phyloP scores from a whole-genome alignment of 2,797 vertebrate genomes.

The Steatocranus sp. region DNA sequence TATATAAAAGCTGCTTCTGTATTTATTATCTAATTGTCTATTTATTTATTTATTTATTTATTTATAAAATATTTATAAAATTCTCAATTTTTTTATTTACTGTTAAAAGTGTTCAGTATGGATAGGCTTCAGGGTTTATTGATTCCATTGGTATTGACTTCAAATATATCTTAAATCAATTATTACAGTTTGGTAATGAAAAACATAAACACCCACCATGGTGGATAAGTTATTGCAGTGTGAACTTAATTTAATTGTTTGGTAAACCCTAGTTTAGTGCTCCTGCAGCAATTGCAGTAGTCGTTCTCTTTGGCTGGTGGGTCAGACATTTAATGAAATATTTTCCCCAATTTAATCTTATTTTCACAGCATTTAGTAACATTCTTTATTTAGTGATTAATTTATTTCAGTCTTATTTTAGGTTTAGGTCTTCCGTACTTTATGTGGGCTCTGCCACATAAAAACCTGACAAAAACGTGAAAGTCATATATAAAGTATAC shows the following conservation, averaged over 20 bases:
- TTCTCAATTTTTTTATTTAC: not conserved
- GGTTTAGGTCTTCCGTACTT: not conserved
- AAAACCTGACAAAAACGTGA: not conserved
- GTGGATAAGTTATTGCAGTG: not conserved
- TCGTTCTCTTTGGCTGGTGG: not conserved
- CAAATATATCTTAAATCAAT: not conserved
- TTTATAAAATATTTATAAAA: not conserved
- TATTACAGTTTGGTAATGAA: not conserved
- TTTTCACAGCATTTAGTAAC: not conserved
- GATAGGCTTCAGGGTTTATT: not conserved
- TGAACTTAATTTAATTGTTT: not conserved
- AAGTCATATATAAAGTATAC: not conserved
- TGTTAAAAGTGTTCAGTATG: not conserved
- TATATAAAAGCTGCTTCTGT: not conserved
- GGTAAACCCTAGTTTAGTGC: not conserved
- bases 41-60: not conserved
- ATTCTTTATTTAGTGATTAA: not conserved
- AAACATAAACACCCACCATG: not conserved
- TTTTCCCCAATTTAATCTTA: not conserved
- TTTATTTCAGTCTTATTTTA: not conserved
- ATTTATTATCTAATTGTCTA: not conserved
- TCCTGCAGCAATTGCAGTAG: not conserved
- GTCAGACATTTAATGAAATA: not conserved
- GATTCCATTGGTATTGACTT: not conserved
- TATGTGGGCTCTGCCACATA: not conserved